These are phyloP conservation scores for Ophonus ardosiacus DNA, from an alignment of 2,888 invertebrate species.

Conservation along the genomic window DNA sequence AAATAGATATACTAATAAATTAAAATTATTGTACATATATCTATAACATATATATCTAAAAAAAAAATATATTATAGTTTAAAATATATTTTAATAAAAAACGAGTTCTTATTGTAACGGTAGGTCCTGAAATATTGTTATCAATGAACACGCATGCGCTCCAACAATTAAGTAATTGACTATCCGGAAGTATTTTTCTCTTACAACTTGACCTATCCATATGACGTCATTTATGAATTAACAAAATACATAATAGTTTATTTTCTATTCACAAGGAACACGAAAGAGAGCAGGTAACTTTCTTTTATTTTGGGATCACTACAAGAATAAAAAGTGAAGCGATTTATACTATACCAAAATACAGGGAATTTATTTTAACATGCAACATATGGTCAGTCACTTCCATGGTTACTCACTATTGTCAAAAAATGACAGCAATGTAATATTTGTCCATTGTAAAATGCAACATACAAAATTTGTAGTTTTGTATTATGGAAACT, in stretches of 20 bases:
- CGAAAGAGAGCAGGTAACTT: background rate
- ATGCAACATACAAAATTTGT: too few relatives aligned
- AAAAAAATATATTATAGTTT: background rate
- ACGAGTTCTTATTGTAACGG: background rate
- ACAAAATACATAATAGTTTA: background rate
- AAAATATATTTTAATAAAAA: background rate
- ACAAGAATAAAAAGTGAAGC: background rate
- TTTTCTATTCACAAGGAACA: background rate
- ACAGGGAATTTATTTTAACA: too few relatives aligned
- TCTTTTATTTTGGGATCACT: background rate
- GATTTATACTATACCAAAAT: background rate
- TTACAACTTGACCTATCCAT: constrained; percentile 49
- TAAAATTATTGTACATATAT: too few relatives aligned
- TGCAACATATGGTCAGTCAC: too few relatives aligned
- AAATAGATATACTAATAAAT: too few relatives aligned
- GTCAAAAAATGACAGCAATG: too few relatives aligned
- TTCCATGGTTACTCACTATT: too few relatives aligned
- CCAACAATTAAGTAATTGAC: background rate
- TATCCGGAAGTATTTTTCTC: constrained; percentile 50
- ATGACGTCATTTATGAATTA: constrained; percentile 25
- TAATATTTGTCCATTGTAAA: too few relatives aligned
- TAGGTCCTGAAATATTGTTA: background rate
- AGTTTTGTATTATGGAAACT: too few relatives aligned
- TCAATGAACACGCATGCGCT: constrained; percentile 39
- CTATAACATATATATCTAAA: background rate